A percentile compares a stretch with the other conserved stretches of the same genome.
These are phyloP conservation scores for Cryptocephalus moraei DNA, from an alignment of 2,888 invertebrate genomes.

Conservation along the genomic window DNA sequence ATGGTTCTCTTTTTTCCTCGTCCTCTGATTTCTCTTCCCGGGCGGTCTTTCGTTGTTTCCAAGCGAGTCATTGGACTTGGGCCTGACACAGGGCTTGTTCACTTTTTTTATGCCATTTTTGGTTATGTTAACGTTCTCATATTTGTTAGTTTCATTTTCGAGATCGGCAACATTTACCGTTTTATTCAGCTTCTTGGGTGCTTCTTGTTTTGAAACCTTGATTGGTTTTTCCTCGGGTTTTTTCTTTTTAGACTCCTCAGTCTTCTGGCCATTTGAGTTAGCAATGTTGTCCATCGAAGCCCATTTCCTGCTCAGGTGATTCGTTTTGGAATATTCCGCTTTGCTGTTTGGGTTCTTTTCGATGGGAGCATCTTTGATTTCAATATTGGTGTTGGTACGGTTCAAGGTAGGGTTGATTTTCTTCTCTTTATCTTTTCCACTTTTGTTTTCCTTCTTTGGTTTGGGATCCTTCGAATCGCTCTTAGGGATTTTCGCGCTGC, in stretches of 20 bases:
- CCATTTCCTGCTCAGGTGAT: conserved; percentile 45
- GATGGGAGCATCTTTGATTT: conserved; percentile 34
- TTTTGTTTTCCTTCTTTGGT: conserved; percentile 34
- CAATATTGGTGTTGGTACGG: conserved; percentile 45
- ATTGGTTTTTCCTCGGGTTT: conserved; percentile 23
- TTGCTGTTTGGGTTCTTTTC: conserved; percentile 29
- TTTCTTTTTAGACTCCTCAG: conserved; percentile 32
- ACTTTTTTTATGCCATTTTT: conserved; percentile 31
- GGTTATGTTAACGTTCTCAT: conserved; percentile 24
- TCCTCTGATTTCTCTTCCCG: conserved; percentile 45
- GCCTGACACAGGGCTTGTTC: conserved; percentile 22
- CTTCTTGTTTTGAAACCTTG: conserved; percentile 35
- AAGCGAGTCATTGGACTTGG: conserved; percentile 25
- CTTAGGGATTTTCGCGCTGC: conserved; percentile 27
- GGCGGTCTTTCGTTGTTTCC: conserved; percentile 29
- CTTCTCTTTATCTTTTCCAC: conserved; percentile 34
- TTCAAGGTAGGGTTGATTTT: conserved; percentile 34
- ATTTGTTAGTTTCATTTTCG: conserved; percentile 25
- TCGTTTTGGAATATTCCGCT: conserved; percentile 35
- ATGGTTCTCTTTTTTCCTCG: conserved; percentile 40
- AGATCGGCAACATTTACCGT: conserved; percentile 25
- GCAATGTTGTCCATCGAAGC: conserved; percentile 47
- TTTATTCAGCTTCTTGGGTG: conserved; percentile 39
- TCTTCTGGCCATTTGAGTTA: conserved; percentile 37
- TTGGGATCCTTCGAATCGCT: conserved; percentile 32